Evolutionary conservation across 2,888 invertebrate genomes (phyloP), one percentile per base, ranked within the genome.

Genomic region (Autographa gamma): DNA sequence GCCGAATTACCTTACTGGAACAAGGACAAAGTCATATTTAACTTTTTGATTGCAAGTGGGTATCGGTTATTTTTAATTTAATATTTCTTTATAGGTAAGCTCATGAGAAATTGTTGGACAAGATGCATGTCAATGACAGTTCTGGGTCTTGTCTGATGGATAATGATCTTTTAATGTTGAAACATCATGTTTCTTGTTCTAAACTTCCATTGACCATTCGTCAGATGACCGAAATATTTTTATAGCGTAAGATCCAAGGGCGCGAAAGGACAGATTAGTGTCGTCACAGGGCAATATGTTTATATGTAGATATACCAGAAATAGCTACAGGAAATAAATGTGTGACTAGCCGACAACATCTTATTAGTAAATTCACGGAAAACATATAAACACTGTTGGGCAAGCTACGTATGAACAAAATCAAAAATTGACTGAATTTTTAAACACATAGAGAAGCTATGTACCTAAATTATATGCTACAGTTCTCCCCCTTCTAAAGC

Each of bases 271-370:
- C 60, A 43, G 34, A n/a, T 52, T 19, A 32, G 59, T 60, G 59
- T 60, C 58, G 66, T 69, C 70, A 65, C 38, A 63, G 63, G 43
- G 56, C 16, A 56, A 63, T 19, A 63, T 19, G 62, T 63, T 66
- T 52, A 63, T 19, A 63, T 19, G 62, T 63, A 66, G 64, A 41
- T 18, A 41, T 18, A 68, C 61, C 48, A 41, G 43, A 70, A 76
- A 80, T 80, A 80, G 66, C 62, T 59, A 61, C 71, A 72, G 78
- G 78, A 78, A 80, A 80, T 66, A 72, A 41, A 66, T 38, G 11
- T 11, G 11, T 0, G n/a, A 59, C 48, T 31, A 18, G 38, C 60
- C 34, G 73, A 69, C 76, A 76, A 66, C 72, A 43, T 56, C 56
- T 66, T 60, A 61, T 54, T 54, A 65, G 31, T 62, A 66, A 69